Base-by-base conservation (phyloP, 2,888 invertebrate genomes). In the Octonoba sinensis region DNA sequence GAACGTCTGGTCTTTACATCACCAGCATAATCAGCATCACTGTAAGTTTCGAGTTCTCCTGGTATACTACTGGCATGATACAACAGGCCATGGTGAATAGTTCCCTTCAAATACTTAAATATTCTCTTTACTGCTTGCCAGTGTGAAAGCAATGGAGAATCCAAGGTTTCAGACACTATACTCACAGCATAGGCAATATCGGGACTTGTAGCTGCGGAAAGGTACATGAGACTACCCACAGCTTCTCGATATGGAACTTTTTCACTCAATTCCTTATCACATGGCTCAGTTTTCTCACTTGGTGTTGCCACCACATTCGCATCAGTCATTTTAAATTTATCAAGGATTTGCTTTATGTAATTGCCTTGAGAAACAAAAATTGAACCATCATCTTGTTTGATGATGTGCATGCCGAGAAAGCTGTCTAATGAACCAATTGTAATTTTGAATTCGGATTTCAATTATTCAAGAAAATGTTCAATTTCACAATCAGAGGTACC, bases 21-120 rank as follows among this genome's bases (percentile, higher is more conserved):
- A n/a, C 76, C 82, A 15, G 66, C 66, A 75, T 44, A 66, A 44
- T 71, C 77, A 11, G 77, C 69, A 60, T 82, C 82, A 46, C 59
- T 71, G 47, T 24, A 77, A 1, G n/a, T 36, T 57, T 75, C 49
- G 3, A 76, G 24, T 15, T 60, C 36, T n/a, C 22, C 22, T 1
- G n/a, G 3, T 22, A 20, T 44, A 47, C 15, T 15, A 1, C 6
- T n/a, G 44, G 20, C 13, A 16, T 46, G 20, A n/a, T 65, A 65
- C 3, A 65, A 12, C 18, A 65, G 15, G n/a, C 65, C 47, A 46
- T 46, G 12, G 1, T 65, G 6, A 8, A 22, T 3, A 22, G 65
- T 65, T 46, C 47, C 65, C 47, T 46, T 44, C 2, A 65, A 15
- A 49, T 46, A 65, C 4, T 65, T 12, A 8, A 65, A 65, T 15